These are phyloP conservation scores for Cliona cf. orientalis DNA, from an alignment of 37 sponge, comb jelly and placozoan genomes.

Conservation along the genomic window DNA sequence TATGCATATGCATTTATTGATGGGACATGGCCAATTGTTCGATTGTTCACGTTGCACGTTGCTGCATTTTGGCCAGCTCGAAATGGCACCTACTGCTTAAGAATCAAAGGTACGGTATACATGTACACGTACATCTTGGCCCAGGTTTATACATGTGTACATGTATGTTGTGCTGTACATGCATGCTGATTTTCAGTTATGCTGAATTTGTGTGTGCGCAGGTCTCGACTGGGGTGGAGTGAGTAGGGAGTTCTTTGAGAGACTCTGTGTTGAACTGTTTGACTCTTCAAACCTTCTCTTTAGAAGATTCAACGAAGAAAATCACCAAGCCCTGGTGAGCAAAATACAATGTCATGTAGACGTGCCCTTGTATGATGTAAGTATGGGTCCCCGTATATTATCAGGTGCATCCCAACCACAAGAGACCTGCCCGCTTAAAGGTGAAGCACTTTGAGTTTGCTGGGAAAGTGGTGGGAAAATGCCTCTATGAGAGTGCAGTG, in stretches of 20 bases:
- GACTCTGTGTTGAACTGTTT: conserved; percentile 69
- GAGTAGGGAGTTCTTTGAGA: conserved; percentile 81
- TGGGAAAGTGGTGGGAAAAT: conserved; percentile 90
- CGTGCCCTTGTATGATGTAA: neutral
- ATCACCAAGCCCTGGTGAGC: conserved; percentile 71
- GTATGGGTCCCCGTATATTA: neutral
- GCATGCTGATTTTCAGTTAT: no score
- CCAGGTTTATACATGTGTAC: no score
- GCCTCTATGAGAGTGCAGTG: conserved; percentile 86
- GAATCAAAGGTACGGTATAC: no score
- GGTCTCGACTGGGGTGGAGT: conserved; percentile 92
- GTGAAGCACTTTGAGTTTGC: conserved; percentile 80
- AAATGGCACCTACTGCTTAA: neutral
- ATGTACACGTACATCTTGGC: no score
- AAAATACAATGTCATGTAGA: neutral
- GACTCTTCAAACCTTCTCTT: conserved; percentile 68
- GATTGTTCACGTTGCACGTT: no score
- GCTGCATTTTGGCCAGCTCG: no score
- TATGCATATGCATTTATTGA: no score
- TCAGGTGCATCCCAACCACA: conserved; percentile 26
- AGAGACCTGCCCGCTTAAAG: conserved; percentile 31
- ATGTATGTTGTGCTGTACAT: conserved; percentile 11
- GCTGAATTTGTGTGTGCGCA: conserved; percentile 12
- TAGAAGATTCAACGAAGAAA: conserved; percentile 56
- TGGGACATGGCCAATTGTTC: no score